A percentile compares a stretch with the other conserved stretches of the same genome.
Evolutionary conservation across 2,797 vertebrate species (phyloP).

Genomic region (Trachurus trachurus): DNA sequence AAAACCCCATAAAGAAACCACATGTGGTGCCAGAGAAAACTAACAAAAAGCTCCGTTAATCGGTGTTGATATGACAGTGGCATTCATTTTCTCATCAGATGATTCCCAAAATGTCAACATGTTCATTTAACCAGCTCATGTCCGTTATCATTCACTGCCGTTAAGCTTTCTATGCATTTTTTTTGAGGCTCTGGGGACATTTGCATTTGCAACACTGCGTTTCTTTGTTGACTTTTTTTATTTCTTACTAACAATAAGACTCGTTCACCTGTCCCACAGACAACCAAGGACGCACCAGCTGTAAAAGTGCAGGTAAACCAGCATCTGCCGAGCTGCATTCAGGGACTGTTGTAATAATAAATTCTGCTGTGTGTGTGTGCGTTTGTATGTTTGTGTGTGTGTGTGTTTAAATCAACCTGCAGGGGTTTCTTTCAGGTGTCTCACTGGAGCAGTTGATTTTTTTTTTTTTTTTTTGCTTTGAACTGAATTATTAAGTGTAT

Average conservation of each 20-base stretch:
- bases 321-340: not conserved
- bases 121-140: conserved; percentile 3
- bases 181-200: not conserved
- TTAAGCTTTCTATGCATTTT: not conserved
- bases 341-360: not conserved
- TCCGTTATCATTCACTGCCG: not conserved
- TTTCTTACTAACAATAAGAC: conserved; percentile 34
- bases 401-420: not conserved
- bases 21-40: too few species aligned
- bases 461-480: not conserved
- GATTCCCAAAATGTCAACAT: conserved; percentile 7
- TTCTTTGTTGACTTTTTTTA: conserved; percentile 1
- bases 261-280: conserved; percentile 65
- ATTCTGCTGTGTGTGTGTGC: not conserved
- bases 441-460: not conserved
- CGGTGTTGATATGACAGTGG: not conserved
- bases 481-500: not conserved
- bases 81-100: not conserved
- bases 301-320: conserved; percentile 26
- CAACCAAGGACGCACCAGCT: conserved; percentile 35
- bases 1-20: too few species aligned
- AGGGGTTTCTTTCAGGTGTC: not conserved
- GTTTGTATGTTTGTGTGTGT: too few species aligned
- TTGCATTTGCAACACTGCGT: not conserved
- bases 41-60: not conserved